A percentile compares a stretch with the other conserved stretches of the same genome.
Evolutionary conservation across 2,888 invertebrate species (phyloP).

Genomic region (Pyrrhia umbra): DNA sequence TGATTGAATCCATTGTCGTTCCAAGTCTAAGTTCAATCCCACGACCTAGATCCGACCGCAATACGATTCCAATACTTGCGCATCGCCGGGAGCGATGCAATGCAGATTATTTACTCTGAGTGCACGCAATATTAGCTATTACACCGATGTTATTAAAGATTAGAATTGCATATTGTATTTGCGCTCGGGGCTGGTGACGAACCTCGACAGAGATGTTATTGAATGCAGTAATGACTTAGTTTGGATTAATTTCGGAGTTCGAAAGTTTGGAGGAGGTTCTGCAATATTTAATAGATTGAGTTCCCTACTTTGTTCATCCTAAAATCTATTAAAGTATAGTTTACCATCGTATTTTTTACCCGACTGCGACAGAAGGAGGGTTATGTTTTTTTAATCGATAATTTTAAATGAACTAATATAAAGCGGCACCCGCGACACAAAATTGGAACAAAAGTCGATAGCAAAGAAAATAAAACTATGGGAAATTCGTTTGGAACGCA

Average conservation of each 20-base stretch:
- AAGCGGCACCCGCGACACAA: not conserved
- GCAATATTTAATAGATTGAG: slow-evolving; percentile 18
- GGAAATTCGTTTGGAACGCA: slow-evolving; percentile 60
- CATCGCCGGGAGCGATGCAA: slow-evolving; percentile 75
- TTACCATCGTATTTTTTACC: not conserved
- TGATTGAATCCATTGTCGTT: slow-evolving; percentile 81
- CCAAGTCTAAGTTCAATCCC: slow-evolving; percentile 73
- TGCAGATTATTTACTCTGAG: slow-evolving; percentile 71
- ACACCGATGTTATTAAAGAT: slow-evolving; percentile 60
- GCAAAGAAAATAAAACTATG: slow-evolving; percentile 61
- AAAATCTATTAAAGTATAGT: not conserved
- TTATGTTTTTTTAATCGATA: too few species aligned
- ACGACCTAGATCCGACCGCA: slow-evolving; percentile 79
- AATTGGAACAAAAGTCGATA: slow-evolving; percentile 22
- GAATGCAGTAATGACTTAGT: slow-evolving; percentile 62
- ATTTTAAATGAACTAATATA: too few species aligned
- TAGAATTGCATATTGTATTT: slow-evolving; percentile 57
- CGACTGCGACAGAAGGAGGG: not conserved
- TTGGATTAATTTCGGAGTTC: slow-evolving; percentile 41
- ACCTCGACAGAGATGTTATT: slow-evolving; percentile 64
- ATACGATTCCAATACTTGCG: slow-evolving; percentile 77
- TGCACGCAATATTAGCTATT: slow-evolving; percentile 68
- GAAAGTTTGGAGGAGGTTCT: slow-evolving; percentile 38
- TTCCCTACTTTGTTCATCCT: not conserved
- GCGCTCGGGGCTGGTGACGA: slow-evolving; percentile 21